These are phyloP conservation scores for Dasysyrphus tricinctus DNA, from an alignment of 2,888 invertebrate species.

Conservation along the genomic window DNA sequence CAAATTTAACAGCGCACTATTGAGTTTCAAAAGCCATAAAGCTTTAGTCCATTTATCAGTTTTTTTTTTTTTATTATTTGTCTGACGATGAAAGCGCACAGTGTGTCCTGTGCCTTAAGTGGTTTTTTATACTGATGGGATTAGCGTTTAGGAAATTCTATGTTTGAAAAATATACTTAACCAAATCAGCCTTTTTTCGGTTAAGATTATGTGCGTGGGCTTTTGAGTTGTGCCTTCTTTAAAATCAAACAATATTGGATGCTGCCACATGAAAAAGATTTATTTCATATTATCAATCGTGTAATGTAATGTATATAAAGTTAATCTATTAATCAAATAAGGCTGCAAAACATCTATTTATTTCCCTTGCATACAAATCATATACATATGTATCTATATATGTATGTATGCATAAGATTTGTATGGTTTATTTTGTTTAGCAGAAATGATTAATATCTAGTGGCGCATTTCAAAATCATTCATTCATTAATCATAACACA, in stretches of 20 bases:
- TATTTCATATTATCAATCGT: conserved; percentile 3
- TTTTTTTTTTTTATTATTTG: conserved; percentile 7
- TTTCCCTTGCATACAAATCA: no score
- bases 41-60: conserved; percentile 34
- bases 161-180: conserved; percentile 3
- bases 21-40: conserved; percentile 39
- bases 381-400: no score
- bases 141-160: conserved; percentile 23
- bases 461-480: no score
- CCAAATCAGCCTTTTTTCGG: conserved; percentile 15
- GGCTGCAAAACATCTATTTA: neutral
- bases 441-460: no score
- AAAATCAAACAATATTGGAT: conserved; percentile 14
- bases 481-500: no score
- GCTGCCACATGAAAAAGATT: conserved; percentile 7
- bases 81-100: neutral
- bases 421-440: no score
- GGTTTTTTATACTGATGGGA: conserved; percentile 37
- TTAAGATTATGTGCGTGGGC: conserved; percentile 5
- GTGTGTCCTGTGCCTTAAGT: conserved; percentile 18
- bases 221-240: conserved; percentile 19
- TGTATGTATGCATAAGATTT: no score
- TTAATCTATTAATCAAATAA: neutral
- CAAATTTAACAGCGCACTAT: conserved; percentile 32
- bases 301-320: neutral